Evolutionary conservation across 92 coral and sea anemone species (phyloP), one percentile per base, ranked within the genome.

Genomic region (Desmophyllum pertusum): DNA sequence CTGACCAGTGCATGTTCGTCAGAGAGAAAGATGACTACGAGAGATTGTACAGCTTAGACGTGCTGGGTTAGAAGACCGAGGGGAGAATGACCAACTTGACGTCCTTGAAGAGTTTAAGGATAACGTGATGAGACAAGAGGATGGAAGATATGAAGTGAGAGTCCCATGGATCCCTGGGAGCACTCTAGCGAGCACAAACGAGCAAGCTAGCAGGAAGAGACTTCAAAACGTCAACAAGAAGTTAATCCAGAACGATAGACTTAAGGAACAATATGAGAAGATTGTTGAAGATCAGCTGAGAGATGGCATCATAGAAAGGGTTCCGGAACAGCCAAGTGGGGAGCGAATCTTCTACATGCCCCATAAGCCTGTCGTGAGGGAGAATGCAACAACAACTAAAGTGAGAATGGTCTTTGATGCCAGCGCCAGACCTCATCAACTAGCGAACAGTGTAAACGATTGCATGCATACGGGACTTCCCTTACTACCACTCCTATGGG

Each of bases 121-220:
- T 55, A 77, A 71, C 83, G 65, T 90, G 8, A 71, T 33, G n/a
- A 76, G 86, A 48, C 17, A 37, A 70, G 37, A 57, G 25, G 88
- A 86, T n/a, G 91, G 94, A 30, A 66, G 91, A 40, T 88, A 88
- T 69, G 85, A 87, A 63, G 91, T 87, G 21, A 61, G 73, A 13
- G 81, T 89, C 5, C 92, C 86, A 0, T 89, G 89, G 89, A 75
- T 89, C 36, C 92, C 89, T 35, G 92, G 92, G 13, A 77, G 68
- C 59, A 61, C 59, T 2, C 48, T 84, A 35, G 25, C 68, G 4
- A 89, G 64, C 48, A 89, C 85, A 18, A 88, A 83, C 37, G 84
- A 88, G 71, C 80, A 70, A 21, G 77, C 75, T 5, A 83, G 85
- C 64, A 29, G 81, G 38, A 83, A 57, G 55, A 38, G 81, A 29